Evolutionary conservation across 2,888 invertebrate genomes (phyloP).

Genomic region (Aquatica leii): DNA sequence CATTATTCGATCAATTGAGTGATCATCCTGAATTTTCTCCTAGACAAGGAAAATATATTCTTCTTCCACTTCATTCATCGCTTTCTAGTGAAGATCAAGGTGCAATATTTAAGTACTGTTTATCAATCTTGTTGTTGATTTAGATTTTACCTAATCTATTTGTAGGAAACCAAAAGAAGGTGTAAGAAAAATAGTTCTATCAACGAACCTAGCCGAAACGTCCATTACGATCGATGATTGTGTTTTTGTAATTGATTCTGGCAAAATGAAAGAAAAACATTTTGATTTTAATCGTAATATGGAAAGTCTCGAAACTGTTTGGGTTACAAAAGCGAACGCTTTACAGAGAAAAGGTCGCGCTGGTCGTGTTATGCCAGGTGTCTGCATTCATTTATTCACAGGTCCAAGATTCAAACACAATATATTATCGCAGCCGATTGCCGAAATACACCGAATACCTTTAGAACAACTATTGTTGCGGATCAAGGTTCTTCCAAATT

Average conservation of each 20-base stretch:
- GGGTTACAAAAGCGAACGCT: slow-evolving; percentile 92
- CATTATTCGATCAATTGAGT: slow-evolving; percentile 72
- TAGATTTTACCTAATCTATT: slow-evolving; percentile 56
- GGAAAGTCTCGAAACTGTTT: slow-evolving; percentile 86
- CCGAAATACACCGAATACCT: slow-evolving; percentile 90
- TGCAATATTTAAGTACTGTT: slow-evolving; percentile 67
- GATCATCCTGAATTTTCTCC: slow-evolving; percentile 72
- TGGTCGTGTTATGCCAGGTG: slow-evolving; percentile 88
- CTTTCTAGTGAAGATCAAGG: slow-evolving; percentile 86
- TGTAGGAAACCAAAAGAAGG: slow-evolving; percentile 71
- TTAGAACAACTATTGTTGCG: slow-evolving; percentile 82
- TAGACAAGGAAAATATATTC: slow-evolving; percentile 69
- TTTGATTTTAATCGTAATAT: slow-evolving; percentile 85
- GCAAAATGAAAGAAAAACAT: slow-evolving; percentile 90
- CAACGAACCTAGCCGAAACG: slow-evolving; percentile 95
- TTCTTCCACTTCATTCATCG: slow-evolving; percentile 88
- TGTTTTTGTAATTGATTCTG: slow-evolving; percentile 91
- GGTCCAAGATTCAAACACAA: slow-evolving; percentile 72
- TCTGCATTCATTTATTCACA: slow-evolving; percentile 88
- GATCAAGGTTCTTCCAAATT: slow-evolving; percentile 73
- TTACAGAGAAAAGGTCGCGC: slow-evolving; percentile 90
- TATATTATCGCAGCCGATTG: slow-evolving; percentile 77
- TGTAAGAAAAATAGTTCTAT: slow-evolving; percentile 85
- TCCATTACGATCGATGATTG: slow-evolving; percentile 96
- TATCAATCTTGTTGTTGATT: not conserved